Conservation (phyloP, 2,113 vertebrate species). For the Struthio camelus region DNA sequence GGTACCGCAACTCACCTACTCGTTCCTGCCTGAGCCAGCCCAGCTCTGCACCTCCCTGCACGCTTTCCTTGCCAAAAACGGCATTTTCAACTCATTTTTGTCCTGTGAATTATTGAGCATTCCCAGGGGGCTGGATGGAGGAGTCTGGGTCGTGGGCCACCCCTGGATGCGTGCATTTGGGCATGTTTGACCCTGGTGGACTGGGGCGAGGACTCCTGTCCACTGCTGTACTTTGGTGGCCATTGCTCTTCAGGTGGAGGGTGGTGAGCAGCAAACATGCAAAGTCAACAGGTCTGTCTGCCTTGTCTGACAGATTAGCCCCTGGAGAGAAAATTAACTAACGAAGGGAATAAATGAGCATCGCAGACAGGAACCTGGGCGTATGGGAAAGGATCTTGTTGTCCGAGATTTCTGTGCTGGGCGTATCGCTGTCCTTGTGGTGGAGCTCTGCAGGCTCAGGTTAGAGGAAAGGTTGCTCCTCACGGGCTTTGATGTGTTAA, state of each 20-base stretch:
- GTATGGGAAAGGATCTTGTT: neutral
- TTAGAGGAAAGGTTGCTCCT: neutral
- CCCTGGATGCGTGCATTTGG: too few relatives aligned
- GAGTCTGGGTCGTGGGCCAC: too few relatives aligned
- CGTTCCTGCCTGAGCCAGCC: neutral
- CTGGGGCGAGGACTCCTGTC: too few relatives aligned
- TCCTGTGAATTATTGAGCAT: too few relatives aligned
- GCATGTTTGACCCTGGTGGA: too few relatives aligned
- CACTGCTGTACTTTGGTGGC: too few relatives aligned
- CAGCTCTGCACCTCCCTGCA: neutral
- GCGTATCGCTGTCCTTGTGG: neutral
- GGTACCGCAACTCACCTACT: too few relatives aligned
- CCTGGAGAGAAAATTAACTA: neutral
- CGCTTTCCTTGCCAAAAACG: too few relatives aligned
- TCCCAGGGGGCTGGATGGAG: too few relatives aligned
- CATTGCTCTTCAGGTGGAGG: neutral
- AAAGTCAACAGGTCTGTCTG: too few relatives aligned
- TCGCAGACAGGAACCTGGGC: neutral
- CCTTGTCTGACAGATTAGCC: neutral
- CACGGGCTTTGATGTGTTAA: conserved; percentile 69
- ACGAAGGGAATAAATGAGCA: neutral
- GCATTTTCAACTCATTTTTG: too few relatives aligned
- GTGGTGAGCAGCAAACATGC: neutral
- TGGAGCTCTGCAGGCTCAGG: neutral
- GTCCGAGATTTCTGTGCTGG: neutral